Evolutionary conservation across 2,888 invertebrate species (phyloP), one percentile per base, ranked within the genome.

Genomic region (Caenorhabditis doughertyi): DNA sequence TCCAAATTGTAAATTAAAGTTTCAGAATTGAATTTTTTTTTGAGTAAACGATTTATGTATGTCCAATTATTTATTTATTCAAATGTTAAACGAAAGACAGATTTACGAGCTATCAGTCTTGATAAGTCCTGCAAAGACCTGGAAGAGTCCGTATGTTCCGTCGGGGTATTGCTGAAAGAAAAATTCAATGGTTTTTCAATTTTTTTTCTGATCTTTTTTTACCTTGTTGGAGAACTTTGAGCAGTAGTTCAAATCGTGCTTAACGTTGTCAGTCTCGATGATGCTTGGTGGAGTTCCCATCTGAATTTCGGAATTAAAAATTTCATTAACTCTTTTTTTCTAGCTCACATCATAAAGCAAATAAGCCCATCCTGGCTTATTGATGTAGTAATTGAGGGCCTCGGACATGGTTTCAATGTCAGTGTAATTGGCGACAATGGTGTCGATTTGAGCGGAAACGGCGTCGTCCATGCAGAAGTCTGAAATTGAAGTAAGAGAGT

Each of bases 331-430:
- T 2, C 8, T 0, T 27, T 25, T 27, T 27, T 53, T 0, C 16
- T 16, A 27, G 18, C 65, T 51, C 25, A 85, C 85, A 72, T 84
- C 81, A 55, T 81, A 84, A 47, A 86, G 67, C 25, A 86, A 16
- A 58, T 71, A 86, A 4, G 86, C 86, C 86, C 86, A 86, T 80
- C 80, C 79, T 47, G 86, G 86, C 56, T 80, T 79, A 67, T 86
- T 86, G 58, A 86, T 67, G 49, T 68, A 83, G 49, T 72, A 80
- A 65, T 84, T 83, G 23, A 86, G 76, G 13, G 71, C 79, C 64
- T 81, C 76, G 21, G 81, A 58, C 60, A 85, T 82, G 47, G 44
- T 70, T 18, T 81, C 80, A 27, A 84, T 72, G 39, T 68, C 73
- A 11, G 56, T 62, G 82, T 80, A 84, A 55, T 27, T 81, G 42